Percentiles rank a stretch among this genome's conserved stretches.
Conservation (phyloP, 2,797 vertebrate genomes). For the Intellagama lesueurii region DNA sequence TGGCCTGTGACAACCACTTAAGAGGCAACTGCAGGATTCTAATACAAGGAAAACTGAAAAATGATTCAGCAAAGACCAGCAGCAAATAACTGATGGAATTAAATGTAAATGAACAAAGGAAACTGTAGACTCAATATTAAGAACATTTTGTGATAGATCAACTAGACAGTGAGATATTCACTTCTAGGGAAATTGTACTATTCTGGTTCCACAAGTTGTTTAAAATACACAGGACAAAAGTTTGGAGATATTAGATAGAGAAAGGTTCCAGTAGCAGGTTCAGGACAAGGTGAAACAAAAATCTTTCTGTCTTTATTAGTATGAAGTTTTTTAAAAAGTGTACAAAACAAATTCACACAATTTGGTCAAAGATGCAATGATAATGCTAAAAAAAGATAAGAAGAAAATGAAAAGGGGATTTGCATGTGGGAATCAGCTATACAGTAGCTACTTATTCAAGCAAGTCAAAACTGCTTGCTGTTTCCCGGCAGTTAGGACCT, state of each 20-base stretch:
- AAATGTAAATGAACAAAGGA: constrained; percentile 39
- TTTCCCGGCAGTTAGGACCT: constrained; percentile 8
- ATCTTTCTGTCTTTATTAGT: not conserved
- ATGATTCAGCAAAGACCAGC: constrained; percentile 20
- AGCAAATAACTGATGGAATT: not conserved
- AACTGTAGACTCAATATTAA: not conserved
- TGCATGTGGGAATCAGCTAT: not conserved
- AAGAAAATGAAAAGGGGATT: not conserved
- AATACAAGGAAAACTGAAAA: not conserved
- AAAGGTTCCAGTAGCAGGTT: not conserved
- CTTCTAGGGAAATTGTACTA: not conserved
- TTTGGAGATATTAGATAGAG: constrained; percentile 5
- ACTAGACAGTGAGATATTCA: constrained; percentile 21
- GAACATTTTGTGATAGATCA: constrained; percentile 1
- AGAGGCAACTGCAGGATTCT: not conserved
- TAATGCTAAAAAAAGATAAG: constrained; percentile 10
- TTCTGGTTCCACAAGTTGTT: constrained; percentile 17
- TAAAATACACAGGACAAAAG: constrained; percentile 23
- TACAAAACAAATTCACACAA: not conserved
- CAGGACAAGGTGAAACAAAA: not conserved
- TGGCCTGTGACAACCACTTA: constrained; percentile 25
- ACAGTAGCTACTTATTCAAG: not conserved
- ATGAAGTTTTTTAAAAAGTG: constrained; percentile 39
- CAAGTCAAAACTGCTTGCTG: not conserved
- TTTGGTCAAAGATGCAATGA: not conserved